Evolutionary conservation across 2,797 vertebrate species (phyloP), one percentile per base, ranked within the genome.

Genomic region (Notamacropus eugenii): DNA sequence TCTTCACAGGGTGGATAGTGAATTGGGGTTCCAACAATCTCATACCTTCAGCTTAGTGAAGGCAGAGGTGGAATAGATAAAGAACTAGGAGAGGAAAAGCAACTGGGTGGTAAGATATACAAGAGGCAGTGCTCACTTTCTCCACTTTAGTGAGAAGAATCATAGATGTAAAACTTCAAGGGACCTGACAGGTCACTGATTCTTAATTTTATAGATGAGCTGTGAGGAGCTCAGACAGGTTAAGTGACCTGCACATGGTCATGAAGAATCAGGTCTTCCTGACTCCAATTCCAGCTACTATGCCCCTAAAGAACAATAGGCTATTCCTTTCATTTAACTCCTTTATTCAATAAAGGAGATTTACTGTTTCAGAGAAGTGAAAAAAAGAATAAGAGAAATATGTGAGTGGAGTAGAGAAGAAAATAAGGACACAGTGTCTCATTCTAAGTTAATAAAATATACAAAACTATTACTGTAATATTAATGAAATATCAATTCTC

Each of bases 401-500:
- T 92, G 82, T 92, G 94, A 22, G 34, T 74, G 62, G 50, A 96
- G 93, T 0, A 54, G 1, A 55, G 57, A 54, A 93, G 28, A 87
- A 46, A 87, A 87, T 93, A 31, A 94, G 95, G 94, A 34, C 50
- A 52, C n/a, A 24, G 6, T 87, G 57, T 34, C 55, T 95, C 12
- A 93, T 19, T 90, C n/a, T 67, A 50, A 50, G 6, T 92, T 93
- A 91, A 91, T 27, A 22, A 93, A 93, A 56, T 90, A 92, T 87
- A 14, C 55, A 93, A 93, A 95, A 91, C 28, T 0, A 57, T 55
- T 67, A 2, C 14, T 96, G 4, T 93, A 94, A 94, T 50, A 92
- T 27, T 27, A 50, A 27, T 87, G 74, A 94, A 93, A 93, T 54
- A 90, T 55, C 55, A 90, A 96, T 55, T 93, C 29, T 92, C 56